These are phyloP conservation scores for Columbina picui DNA, from an alignment of 2,113 vertebrate species.

Conservation along the genomic window DNA sequence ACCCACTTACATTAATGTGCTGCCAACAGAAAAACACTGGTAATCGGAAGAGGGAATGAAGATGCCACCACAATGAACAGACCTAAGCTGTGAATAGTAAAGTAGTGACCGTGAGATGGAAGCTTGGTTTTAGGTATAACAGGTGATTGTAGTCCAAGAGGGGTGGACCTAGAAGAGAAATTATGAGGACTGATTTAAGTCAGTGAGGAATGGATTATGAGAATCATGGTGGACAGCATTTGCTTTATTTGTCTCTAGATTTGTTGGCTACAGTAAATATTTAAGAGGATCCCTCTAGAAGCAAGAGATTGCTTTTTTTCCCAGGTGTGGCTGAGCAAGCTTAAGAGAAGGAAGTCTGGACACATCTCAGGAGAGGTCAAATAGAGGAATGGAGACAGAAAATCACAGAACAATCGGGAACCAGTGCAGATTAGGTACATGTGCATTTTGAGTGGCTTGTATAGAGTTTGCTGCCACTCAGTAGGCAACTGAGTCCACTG, in stretches of 20 bases:
- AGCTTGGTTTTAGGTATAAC: background rate
- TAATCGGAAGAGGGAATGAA: background rate
- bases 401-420: background rate
- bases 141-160: background rate
- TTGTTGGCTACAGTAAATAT: background rate
- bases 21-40: background rate
- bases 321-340: background rate
- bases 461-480: background rate
- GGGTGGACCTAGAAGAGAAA: background rate
- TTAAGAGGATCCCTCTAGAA: background rate
- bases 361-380: background rate
- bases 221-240: background rate
- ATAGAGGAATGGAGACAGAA: background rate
- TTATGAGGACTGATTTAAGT: background rate
- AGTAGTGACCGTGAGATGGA: background rate
- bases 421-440: background rate
- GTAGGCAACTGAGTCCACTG: background rate
- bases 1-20: background rate
- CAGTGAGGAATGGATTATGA: background rate
- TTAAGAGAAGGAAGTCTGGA: background rate
- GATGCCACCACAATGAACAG: background rate
- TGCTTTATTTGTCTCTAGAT: background rate
- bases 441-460: background rate
- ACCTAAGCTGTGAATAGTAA: background rate
- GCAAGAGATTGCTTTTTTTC: rapidly evolving